Percentiles rank a stretch among this genome's conserved stretches.
Evolutionary conservation across 2,797 vertebrate species (phyloP).

Genomic region (Sylvia borin): DNA sequence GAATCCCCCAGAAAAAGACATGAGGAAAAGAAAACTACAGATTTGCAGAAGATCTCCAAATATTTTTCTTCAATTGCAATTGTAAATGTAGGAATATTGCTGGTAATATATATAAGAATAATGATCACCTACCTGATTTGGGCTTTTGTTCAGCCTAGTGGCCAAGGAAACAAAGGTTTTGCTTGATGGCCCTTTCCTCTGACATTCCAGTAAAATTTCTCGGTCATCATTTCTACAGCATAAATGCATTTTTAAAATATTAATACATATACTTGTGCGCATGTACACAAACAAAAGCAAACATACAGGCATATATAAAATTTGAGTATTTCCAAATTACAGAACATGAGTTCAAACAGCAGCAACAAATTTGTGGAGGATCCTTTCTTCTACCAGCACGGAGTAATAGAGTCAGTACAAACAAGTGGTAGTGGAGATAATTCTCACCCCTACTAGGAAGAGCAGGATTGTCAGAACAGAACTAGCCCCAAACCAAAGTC

Average conservation of each 20-base stretch:
- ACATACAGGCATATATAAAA: neutral
- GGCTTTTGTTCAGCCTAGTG: slow-evolving; percentile 86
- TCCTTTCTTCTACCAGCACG: neutral
- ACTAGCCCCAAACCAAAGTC: neutral
- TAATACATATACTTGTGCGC: neutral
- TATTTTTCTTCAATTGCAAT: neutral
- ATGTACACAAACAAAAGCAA: neutral
- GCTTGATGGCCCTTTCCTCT: slow-evolving; percentile 86
- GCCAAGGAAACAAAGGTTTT: slow-evolving; percentile 89
- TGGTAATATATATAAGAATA: neutral
- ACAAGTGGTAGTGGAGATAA: neutral
- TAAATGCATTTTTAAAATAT: neutral
- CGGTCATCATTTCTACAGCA: slow-evolving; percentile 90
- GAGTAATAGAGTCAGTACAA: neutral
- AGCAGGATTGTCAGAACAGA: neutral
- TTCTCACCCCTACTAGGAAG: neutral
- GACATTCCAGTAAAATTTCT: slow-evolving; percentile 88
- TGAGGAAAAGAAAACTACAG: neutral
- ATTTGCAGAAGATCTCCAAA: neutral
- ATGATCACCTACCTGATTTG: slow-evolving; percentile 80
- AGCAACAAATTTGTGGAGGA: neutral
- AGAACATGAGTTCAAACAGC: neutral
- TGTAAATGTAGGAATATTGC: neutral
- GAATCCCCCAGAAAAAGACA: neutral
- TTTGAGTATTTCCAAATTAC: neutral